phyloP scores from a whole-genome alignment of 2,797 vertebrate species.

The Urophycis tenuis region DNA sequence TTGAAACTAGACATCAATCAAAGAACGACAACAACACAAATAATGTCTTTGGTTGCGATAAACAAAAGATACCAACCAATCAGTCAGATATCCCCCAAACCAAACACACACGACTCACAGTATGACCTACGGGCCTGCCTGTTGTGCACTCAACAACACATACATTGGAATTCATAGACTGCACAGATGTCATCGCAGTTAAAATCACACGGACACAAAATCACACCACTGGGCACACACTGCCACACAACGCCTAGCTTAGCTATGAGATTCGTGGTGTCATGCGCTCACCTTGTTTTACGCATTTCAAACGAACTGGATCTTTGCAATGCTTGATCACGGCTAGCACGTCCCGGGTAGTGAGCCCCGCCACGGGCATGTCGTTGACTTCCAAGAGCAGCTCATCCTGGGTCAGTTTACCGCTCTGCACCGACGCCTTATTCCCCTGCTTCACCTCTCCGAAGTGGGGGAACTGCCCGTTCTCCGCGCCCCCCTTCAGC shows the following conservation, averaged over 20 bases:
- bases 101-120: background rate
- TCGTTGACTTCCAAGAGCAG: slow-evolving; percentile 98
- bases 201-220: background rate
- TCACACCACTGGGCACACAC: background rate
- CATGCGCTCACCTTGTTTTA: slow-evolving; percentile 85
- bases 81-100: no score
- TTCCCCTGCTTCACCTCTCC: slow-evolving; percentile 90
- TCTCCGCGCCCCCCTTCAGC: slow-evolving; percentile 91
- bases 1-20: background rate
- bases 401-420: slow-evolving; percentile 82
- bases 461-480: slow-evolving; percentile 94
- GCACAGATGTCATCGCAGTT: background rate
- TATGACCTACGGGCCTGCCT: background rate
- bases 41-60: background rate
- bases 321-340: slow-evolving; percentile 98
- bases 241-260: background rate
- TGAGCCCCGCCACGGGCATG: slow-evolving; percentile 96
- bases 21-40: background rate
- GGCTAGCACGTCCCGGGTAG: slow-evolving; percentile 93
- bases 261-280: background rate
- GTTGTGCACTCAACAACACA: background rate
- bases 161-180: background rate
- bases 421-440: slow-evolving; percentile 88
- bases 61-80: no score
- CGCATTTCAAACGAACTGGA: slow-evolving; percentile 96